Evolutionary conservation across 2,797 vertebrate genomes (phyloP).

Genomic region (Emys orbicularis): DNA sequence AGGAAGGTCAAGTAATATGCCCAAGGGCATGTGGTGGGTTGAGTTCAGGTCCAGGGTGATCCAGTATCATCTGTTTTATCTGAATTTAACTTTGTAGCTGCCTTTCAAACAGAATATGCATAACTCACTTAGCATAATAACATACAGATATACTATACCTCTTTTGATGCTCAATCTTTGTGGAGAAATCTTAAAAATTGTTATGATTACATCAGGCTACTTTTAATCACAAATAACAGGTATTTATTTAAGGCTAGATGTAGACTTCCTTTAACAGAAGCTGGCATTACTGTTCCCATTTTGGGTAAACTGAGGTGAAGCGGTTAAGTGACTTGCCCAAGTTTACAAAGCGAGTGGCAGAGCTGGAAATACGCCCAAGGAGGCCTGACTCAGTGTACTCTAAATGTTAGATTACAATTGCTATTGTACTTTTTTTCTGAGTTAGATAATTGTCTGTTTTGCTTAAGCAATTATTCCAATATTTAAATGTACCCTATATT

Average conservation of each 20-base stretch:
- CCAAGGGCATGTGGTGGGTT: accelerated
- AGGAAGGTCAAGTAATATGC: not conserved
- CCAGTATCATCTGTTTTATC: accelerated
- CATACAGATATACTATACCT: accelerated
- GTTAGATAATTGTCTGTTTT: slow-evolving; percentile 4
- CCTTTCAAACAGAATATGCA: not conserved
- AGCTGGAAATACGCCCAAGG: not conserved
- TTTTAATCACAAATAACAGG: not conserved
- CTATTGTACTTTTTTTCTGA: not conserved
- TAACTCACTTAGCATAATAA: not conserved
- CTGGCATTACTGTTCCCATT: not conserved
- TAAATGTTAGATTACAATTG: not conserved
- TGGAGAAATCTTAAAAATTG: not conserved
- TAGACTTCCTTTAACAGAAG: not conserved
- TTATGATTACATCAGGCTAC: not conserved
- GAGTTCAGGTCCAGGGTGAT: not conserved
- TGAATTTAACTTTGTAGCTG: accelerated
- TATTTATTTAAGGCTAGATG: not conserved
- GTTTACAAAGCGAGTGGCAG: not conserved
- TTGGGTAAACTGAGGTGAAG: not conserved
- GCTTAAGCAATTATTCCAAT: not conserved
- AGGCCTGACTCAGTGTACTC: not conserved
- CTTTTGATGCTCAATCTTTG: not conserved
- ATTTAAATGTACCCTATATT: not conserved
- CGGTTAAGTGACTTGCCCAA: slow-evolving; percentile 8